phyloP scores from a whole-genome alignment of 1,140 invertebrate species.

The Ephestia elutella region DNA sequence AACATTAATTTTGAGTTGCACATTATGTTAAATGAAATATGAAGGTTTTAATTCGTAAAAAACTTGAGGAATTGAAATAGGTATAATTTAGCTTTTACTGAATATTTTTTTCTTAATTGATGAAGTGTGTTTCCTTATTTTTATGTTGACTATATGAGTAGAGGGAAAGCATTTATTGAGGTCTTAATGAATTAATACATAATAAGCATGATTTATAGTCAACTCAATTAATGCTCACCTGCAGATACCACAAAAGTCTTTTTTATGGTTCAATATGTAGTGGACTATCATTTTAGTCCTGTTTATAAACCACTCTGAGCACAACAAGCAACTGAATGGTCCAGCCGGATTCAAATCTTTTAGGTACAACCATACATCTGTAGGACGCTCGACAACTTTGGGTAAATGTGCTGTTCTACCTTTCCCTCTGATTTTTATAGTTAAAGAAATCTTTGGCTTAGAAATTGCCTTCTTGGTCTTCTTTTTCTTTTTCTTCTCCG shows the following conservation, averaged over 20 bases:
- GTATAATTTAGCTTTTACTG: no score
- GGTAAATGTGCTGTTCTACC: constrained; percentile 25
- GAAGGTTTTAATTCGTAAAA: no score
- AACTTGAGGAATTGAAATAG: no score
- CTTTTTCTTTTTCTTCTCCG: constrained; percentile 27
- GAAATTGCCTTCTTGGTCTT: constrained; percentile 29
- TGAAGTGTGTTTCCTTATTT: no score
- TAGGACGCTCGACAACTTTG: constrained; percentile 45
- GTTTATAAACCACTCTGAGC: constrained; percentile 68
- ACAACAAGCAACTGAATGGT: constrained; percentile 65
- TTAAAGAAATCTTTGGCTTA: constrained; percentile 37
- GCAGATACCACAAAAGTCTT: constrained; percentile 70
- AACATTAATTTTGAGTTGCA: no score
- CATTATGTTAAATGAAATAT: no score
- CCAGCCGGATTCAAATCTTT: constrained; percentile 64
- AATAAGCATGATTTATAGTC: no score
- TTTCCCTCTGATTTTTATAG: constrained; percentile 35
- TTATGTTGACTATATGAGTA: no score
- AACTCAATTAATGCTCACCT: constrained; percentile 52
- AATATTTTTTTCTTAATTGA: no score
- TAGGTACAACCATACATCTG: constrained; percentile 67
- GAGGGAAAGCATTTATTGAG: no score
- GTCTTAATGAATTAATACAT: no score
- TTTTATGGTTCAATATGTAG: constrained; percentile 66
- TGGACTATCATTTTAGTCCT: constrained; percentile 63